A percentile compares a stretch with the other conserved stretches of the same genome.
Evolutionary conservation across 53 echinoderm and acorn worm genomes (phyloP).

Genomic region (Glandiceps talaboti): DNA sequence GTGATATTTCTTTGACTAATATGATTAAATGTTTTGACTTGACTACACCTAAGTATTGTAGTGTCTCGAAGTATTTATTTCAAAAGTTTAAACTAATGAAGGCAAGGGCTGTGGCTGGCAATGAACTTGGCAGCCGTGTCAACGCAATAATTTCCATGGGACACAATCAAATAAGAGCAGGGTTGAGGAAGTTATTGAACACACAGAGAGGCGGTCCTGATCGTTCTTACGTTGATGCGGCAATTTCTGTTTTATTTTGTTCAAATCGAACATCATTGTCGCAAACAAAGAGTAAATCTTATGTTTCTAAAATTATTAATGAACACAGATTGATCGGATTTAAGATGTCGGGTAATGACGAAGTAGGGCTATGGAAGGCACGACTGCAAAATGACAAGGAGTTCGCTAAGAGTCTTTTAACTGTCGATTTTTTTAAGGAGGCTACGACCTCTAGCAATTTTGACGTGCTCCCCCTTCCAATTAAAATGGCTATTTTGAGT

Average conservation of each 20-base stretch:
- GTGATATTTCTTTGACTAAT: neutral
- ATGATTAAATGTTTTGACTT: neutral
- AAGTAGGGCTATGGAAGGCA: neutral
- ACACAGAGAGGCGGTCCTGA: neutral
- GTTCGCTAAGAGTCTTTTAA: neutral
- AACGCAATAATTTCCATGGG: neutral
- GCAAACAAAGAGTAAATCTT: neutral
- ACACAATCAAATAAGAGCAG: neutral
- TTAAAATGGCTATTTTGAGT: neutral
- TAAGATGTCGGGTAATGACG: neutral
- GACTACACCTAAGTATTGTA: neutral
- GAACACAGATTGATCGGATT: neutral
- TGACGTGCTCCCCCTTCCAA: neutral
- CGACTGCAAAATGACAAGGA: neutral
- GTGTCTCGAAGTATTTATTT: neutral
- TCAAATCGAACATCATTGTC: neutral
- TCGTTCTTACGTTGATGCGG: neutral
- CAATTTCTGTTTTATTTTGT: neutral
- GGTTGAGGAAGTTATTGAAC: neutral
- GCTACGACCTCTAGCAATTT: neutral
- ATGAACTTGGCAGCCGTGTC: neutral
- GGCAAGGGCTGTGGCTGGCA: neutral
- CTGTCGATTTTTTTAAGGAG: neutral
- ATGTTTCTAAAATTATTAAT: neutral
- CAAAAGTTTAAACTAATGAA: neutral